Evolutionary conservation across 2,888 invertebrate genomes (phyloP), one percentile per base, ranked within the genome.

Genomic region (Pharmacophagus antenor): DNA sequence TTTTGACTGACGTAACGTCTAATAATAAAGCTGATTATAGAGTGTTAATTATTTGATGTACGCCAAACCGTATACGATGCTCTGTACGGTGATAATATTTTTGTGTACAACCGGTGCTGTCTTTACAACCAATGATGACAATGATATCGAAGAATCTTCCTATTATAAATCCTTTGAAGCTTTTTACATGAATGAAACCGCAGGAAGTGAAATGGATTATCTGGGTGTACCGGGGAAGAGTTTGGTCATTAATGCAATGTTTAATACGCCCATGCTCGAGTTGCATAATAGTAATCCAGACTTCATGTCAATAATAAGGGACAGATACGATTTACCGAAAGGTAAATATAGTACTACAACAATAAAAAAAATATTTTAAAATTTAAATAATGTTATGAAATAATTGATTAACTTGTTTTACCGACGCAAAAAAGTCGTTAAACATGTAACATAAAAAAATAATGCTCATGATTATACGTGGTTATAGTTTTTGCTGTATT

Each of bases 271-370:
- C 1, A 77, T 76, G 65, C 72, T 80, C 22, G 68, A 77, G 8
- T 57, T 81, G 25, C 71, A 74, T 41, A 73, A 70, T 0, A 74
- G 72, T 7, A 74, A 75, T 61, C 73, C 74, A 0, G 85, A 87
- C 57, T 63, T 82, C 51, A 72, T 87, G 47, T 69, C 77, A 0
- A 65, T 84, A 50, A 64, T 85, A 41, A 74, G 76, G 61, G 87
- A 88, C 61, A 69, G 79, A 63, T 88, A 85, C 63, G 79, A 82
- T 54, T 67, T 88, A 48, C 88, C 88, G 17, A 80, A 81, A 76
- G 86, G 88, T 84, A 67, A 73, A 80, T 52, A 31, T 8, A 27
- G n/a, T n/a, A n/a, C n/a, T n/a, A n/a, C n/a, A n/a, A n/a, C n/a
- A n/a, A n/a, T n/a, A n/a, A n/a, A n/a, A n/a, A n/a, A n/a, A n/a